Evolutionary conservation across 2,797 vertebrate species (phyloP), one percentile per base, ranked within the genome.

Genomic region (Amblyopsis hoosieri): DNA sequence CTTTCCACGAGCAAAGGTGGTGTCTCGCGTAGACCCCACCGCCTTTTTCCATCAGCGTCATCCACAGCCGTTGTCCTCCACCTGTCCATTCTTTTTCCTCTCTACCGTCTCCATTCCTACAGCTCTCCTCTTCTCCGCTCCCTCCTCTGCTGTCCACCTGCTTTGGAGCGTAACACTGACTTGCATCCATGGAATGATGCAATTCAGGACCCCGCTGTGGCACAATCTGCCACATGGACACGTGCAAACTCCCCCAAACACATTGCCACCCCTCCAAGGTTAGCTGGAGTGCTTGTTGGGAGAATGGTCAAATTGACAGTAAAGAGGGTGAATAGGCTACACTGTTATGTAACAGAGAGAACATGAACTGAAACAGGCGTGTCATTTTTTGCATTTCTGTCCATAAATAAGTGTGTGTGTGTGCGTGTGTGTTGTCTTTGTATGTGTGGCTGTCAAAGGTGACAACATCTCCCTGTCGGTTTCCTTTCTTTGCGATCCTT

Each of bases 161-260:
- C 79, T 75, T 68, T 74, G 49, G 82, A 84, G 81, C 85, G 74
- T 82, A 76, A 74, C 82, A 89, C 88, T 92, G 92, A 93, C 86
- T 91, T 81, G 78, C 82, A 90, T 93, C 91, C 91, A 93, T 92
- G 90, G 91, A 93, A 92, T 94, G 90, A 93, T 94, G 92, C 90
- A 93, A 93, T 93, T 91, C 88, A 80, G 85, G 85, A 83, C 90
- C 92, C 91, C 84, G 90, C 93, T 91, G 91, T 84, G 93, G 84
- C 85, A 84, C 92, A 93, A 94, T 92, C 93, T 94, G 93, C 92
- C 90, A 90, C 85, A 86, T 91, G 91, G 89, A 90, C 89, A 90
- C 89, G 89, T 87, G 85, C 85, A 78, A 84, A 86, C 48, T 85
- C 84, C 85, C 51, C 17, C 53, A 23, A 17, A 72, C 73, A 58